phyloP scores from a whole-genome alignment of 2,888 invertebrate genomes.

The Automeris io region DNA sequence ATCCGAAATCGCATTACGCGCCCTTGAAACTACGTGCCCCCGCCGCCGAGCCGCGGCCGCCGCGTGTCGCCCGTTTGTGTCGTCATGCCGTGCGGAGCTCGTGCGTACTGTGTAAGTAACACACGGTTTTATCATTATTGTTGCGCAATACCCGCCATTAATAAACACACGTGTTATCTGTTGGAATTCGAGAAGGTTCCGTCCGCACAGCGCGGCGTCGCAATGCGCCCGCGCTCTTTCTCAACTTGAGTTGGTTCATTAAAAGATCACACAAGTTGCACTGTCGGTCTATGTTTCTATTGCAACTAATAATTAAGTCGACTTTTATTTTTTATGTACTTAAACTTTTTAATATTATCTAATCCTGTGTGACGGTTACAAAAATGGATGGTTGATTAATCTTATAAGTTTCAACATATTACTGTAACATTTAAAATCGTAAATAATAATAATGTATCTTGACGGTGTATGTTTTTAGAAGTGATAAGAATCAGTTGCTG shows the following conservation, averaged over 20 bases:
- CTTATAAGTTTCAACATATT: no score
- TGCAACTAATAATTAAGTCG: no score
- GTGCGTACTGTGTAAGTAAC: constrained; percentile 16
- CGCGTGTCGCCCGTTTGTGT: constrained; percentile 18
- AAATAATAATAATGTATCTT: no score
- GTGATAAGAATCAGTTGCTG: no score
- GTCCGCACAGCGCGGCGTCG: constrained; percentile 46
- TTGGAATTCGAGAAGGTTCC: constrained; percentile 61
- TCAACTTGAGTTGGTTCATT: no score
- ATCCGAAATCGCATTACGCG: constrained; percentile 47
- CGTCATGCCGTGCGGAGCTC: constrained; percentile 10
- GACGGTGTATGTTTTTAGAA: no score
- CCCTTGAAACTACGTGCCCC: constrained; percentile 29
- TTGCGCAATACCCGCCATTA: constrained; percentile 55
- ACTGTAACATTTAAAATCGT: no score
- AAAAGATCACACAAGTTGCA: constrained; percentile 7
- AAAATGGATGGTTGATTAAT: no score
- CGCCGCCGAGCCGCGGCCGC: constrained; percentile 31
- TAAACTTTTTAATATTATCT: no score
- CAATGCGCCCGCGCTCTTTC: constrained; percentile 38
- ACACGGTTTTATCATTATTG: constrained; percentile 33
- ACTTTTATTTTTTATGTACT: no score
- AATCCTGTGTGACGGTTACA: no score
- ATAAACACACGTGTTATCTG: constrained; percentile 60
- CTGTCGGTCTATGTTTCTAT: constrained; percentile 13